These are phyloP conservation scores for Lacerta viridis DNA, from an alignment of 2,797 vertebrate species.

Conservation along the genomic window DNA sequence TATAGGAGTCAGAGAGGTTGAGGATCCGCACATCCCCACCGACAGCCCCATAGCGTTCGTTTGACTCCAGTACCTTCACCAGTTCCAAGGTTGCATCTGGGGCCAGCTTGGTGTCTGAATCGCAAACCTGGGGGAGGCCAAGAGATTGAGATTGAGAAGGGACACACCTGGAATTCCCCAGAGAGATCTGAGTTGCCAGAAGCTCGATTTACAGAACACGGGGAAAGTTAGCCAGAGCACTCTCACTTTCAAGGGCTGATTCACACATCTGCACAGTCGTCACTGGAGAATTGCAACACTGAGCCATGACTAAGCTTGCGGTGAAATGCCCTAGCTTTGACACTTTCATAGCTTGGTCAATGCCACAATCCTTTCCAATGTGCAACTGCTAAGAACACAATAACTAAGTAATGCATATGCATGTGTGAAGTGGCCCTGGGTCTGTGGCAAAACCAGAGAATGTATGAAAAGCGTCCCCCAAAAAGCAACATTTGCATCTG, in stretches of 20 bases:
- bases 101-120: slow-evolving; percentile 92
- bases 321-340: background rate
- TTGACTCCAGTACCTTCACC: slow-evolving; percentile 88
- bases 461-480: background rate
- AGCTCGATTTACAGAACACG: background rate
- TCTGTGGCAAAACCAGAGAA: background rate
- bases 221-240: no score
- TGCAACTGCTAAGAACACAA: background rate
- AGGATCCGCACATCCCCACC: slow-evolving; percentile 92
- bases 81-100: slow-evolving; percentile 87
- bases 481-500: background rate
- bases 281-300: background rate
- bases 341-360: background rate
- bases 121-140: slow-evolving; percentile 84
- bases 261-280: background rate
- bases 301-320: background rate
- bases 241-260: background rate
- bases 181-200: no score
- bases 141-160: background rate
- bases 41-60: slow-evolving; percentile 87
- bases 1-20: slow-evolving; percentile 88
- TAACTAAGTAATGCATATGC: background rate
- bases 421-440: background rate
- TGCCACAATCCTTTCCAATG: background rate
- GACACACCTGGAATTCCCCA: background rate